Conservation (phyloP, 1,140 invertebrate species). For the honey bee (Apis mellifera) region Amel_HAv3.1 CM009932.2:14053001-14053500, state of each 20-base stretch:
- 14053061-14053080: too few relatives aligned
- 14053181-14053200: neutral
- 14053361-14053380: constrained; percentile 71
- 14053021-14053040: too few relatives aligned
- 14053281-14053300: neutral
- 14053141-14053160: too few relatives aligned
- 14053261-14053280: neutral
- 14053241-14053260: neutral
- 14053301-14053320: constrained; percentile 8
- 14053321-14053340: constrained; percentile 52
- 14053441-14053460: constrained; percentile 58
- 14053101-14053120: too few relatives aligned
- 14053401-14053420: constrained; percentile 59
- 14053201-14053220: too few relatives aligned
- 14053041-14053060: too few relatives aligned
- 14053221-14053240: neutral
- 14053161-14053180: too few relatives aligned
- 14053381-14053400: constrained; percentile 69
- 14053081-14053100: neutral
- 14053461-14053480: constrained; percentile 55
- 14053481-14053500: neutral
- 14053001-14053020: neutral
- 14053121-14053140: too few relatives aligned
- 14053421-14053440: constrained; percentile 61
- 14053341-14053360: constrained; percentile 75